Conservation (phyloP, 2,113 vertebrate genomes). For the Campylomormyrus numenius region DNA sequence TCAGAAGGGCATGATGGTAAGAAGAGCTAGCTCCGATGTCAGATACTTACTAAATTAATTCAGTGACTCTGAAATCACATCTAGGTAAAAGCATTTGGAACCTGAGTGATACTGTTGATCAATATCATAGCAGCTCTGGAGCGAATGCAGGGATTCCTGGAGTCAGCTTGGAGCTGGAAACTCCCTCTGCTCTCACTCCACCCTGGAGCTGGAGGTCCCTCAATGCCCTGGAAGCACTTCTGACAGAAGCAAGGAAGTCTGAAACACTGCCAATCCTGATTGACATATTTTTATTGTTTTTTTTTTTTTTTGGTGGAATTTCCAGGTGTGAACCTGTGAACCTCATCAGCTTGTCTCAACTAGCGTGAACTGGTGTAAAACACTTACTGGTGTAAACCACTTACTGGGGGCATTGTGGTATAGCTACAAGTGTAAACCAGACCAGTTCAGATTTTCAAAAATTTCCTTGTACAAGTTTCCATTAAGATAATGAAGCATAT, state of each 20-base stretch:
- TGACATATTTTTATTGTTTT: not conserved
- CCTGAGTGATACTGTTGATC: not conserved
- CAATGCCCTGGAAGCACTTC: not conserved
- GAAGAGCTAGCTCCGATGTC: not conserved
- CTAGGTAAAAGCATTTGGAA: not conserved
- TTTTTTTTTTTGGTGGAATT: not conserved
- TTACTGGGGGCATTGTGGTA: not conserved
- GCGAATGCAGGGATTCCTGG: not conserved
- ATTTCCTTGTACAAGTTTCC: not conserved
- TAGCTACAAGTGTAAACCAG: not conserved
- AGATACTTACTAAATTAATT: not conserved
- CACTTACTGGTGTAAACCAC: not conserved
- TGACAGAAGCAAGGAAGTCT: not conserved
- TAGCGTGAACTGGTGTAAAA: not conserved
- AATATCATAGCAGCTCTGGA: not conserved
- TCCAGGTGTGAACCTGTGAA: not conserved
- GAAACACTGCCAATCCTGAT: not conserved
- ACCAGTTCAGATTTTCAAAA: not conserved
- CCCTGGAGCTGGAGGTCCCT: not conserved
- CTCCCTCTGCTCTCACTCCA: not conserved
- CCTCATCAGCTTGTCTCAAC: not conserved
- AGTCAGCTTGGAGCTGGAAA: not conserved
- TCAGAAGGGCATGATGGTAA: not conserved
- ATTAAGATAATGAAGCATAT: not conserved
- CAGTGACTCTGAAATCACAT: not conserved